Base-by-base conservation (phyloP, 2,888 invertebrate species). In the Troilus luridus region DNA sequence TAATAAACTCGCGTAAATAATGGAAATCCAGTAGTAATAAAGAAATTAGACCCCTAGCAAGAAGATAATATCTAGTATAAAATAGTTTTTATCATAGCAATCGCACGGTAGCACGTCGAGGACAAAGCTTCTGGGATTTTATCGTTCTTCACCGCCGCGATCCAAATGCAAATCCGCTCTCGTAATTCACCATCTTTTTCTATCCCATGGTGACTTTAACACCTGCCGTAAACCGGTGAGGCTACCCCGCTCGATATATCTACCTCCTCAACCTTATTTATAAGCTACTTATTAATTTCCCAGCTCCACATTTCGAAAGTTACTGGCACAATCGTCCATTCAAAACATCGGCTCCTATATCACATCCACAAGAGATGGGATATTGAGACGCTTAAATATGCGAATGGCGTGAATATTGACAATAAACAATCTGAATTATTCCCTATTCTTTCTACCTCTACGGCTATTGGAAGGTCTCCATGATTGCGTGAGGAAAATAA, bases 181-280 rank as follows among this genome's bases (percentile, higher is more conserved):
- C 85, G 54, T 85, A 85, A 85, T 85, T 85, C 85, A 85, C 85
- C 54, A 56, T 56, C 54, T 85, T 85, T 85, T 85, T 85, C 85
- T 85, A 85, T 85, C 85, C 85, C 11, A 41, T 12, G 56, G 85
- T n/a, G 85, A 85, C 85, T 85, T 85, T 85, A 85, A 85, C 85
- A 56, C 14, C 56, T 19, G n/a, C 56, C n/a, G 56, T 85, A 85
- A 85, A 85, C 56, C 56, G 85, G n/a, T n/a, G 85, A 58, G n/a
- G 85, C 85, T 85, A 85, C 56, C 14, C 11, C 21, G 19, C 85
- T n/a, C 85, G 11, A 21, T 85, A 85, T 85, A 85, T 85, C 10
- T 85, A n/a, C 85, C 54, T n/a, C 85, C 85, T 85, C 85, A 56
- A 58, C 54, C 56, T 56, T 85, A 56, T 85, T 85, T 85, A 85